Conservation (phyloP, 1,140 invertebrate species). For the Subanguina moxae region DNA sequence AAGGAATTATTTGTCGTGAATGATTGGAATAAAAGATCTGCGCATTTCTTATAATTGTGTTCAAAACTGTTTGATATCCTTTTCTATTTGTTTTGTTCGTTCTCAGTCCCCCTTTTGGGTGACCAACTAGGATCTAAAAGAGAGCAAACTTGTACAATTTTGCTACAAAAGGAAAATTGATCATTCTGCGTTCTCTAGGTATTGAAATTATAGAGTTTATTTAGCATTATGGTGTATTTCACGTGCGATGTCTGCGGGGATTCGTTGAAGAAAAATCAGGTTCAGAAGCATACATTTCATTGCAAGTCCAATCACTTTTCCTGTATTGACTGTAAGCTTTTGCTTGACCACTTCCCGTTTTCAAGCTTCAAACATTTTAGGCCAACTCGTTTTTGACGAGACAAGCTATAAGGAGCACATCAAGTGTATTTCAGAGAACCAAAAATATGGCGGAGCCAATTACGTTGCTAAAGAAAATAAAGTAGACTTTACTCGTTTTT, state of each 20-base stretch:
- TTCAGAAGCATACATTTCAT: constrained; percentile 75
- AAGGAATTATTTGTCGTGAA: no score
- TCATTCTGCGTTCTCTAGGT: no score
- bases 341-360: neutral
- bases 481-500: constrained; percentile 28
- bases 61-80: no score
- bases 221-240: constrained; percentile 76
- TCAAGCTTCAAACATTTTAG: neutral
- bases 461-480: constrained; percentile 69
- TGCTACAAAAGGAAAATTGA: no score
- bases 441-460: constrained; percentile 80
- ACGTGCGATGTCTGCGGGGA: constrained; percentile 84
- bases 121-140: no score
- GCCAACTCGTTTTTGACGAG: constrained; percentile 69
- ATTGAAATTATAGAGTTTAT: neutral
- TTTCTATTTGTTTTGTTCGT: no score
- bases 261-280: constrained; percentile 80
- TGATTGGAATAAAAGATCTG: no score
- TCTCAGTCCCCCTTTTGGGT: no score
- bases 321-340: constrained; percentile 75
- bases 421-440: constrained; percentile 84
- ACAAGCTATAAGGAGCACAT: constrained; percentile 76
- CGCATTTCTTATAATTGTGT: no score
- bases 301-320: constrained; percentile 63
- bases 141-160: no score